Evolutionary conservation across 53 echinoderm and acorn worm species (phyloP).

Genomic region (Astropecten irregularis): DNA sequence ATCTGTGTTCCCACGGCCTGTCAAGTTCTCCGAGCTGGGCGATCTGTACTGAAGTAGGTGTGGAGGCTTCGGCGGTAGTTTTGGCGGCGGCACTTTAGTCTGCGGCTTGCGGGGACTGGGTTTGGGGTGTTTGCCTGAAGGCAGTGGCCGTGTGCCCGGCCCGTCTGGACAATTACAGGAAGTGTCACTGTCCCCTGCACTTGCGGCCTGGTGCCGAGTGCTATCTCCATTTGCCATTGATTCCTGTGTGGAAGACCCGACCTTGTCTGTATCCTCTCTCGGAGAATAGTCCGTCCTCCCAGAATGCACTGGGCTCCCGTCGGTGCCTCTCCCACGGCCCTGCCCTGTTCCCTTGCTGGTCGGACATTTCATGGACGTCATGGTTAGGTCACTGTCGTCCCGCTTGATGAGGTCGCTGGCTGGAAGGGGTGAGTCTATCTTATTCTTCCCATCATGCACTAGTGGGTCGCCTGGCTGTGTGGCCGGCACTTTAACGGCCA

Average conservation of each 20-base stretch:
- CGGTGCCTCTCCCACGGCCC: background rate
- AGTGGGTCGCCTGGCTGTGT: background rate
- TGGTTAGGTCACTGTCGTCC: background rate
- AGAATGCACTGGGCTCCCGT: background rate
- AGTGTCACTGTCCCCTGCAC: conserved; percentile 1
- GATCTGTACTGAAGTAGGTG: conserved; percentile 25
- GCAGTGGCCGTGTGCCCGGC: background rate
- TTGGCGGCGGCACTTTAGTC: conserved; percentile 42
- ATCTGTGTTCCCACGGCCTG: background rate
- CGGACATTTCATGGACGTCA: background rate
- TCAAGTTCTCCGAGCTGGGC: conserved; percentile 10
- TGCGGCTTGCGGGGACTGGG: conserved; percentile 19
- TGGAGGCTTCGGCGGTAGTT: conserved; percentile 67
- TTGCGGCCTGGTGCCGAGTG: background rate
- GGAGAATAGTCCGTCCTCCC: background rate
- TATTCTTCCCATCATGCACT: conserved; percentile 23
- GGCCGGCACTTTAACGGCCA: conserved; percentile 39
- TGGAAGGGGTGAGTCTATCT: conserved; percentile 3
- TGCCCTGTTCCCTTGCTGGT: background rate
- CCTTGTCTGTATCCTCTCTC: conserved; percentile 27
- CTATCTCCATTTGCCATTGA: conserved; percentile 9
- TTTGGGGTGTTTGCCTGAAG: background rate
- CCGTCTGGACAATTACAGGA: conserved; percentile 39
- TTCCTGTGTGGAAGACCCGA: background rate
- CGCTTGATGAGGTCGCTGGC: background rate